Percentiles rank a stretch among this genome's conserved stretches.
Conservation (phyloP, 2,797 vertebrate species). For the Lophotriccus pileatus region DNA sequence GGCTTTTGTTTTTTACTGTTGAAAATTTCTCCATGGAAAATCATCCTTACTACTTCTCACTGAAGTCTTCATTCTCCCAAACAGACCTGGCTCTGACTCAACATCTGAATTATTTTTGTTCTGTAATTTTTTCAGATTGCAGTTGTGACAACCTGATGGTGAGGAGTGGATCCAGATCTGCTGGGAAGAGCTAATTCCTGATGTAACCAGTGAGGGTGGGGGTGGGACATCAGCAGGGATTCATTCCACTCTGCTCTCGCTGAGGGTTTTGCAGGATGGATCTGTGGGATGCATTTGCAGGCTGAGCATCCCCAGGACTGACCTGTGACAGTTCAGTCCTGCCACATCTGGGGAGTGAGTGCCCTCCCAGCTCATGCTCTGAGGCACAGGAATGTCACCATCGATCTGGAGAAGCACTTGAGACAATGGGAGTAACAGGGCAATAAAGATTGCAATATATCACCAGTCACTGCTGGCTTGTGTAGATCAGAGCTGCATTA, state of each 20-base stretch:
- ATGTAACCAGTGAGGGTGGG: background rate
- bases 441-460: conserved; percentile 62
- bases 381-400: conserved; percentile 46
- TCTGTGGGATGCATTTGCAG: background rate
- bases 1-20: background rate
- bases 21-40: background rate
- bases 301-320: background rate
- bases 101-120: background rate
- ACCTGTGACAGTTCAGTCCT: background rate
- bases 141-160: background rate
- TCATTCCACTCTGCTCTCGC: background rate
- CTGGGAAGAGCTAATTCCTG: background rate
- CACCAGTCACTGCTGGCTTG: conserved; percentile 6
- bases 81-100: background rate
- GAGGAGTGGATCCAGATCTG: background rate
- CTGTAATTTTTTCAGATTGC: background rate
- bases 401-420: conserved; percentile 69
- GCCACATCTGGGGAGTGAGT: conserved; percentile 19
- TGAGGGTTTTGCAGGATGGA: background rate
- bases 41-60: background rate
- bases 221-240: background rate
- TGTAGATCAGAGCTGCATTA: conserved; percentile 48
- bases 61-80: background rate
- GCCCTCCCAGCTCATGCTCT: background rate
- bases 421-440: conserved; percentile 69